These are phyloP conservation scores for Microhierax caerulescens DNA, from an alignment of 2,797 vertebrate species.

Conservation along the genomic window DNA sequence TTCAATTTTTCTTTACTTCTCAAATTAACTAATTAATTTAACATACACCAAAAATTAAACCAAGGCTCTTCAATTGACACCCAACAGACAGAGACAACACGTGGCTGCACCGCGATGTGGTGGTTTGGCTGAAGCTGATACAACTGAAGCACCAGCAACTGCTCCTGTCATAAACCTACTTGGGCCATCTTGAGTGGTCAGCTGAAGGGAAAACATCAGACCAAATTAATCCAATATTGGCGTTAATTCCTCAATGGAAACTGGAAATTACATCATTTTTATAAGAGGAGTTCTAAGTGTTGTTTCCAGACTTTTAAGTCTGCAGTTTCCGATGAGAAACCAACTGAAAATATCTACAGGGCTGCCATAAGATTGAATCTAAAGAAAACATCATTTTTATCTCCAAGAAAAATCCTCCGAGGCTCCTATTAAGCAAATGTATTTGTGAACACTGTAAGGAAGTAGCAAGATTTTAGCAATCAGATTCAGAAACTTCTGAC, in stretches of 20 bases:
- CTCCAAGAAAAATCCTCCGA: not conserved
- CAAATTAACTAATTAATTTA: not conserved
- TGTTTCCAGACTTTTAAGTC: not conserved
- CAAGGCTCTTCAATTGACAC: not conserved
- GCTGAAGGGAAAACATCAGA: not conserved
- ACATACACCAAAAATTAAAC: not conserved
- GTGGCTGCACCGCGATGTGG: rapidly evolving
- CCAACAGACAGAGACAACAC: not conserved
- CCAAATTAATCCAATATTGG: not conserved
- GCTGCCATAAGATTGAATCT: not conserved
- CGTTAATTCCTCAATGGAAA: not conserved
- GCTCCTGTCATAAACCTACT: not conserved
- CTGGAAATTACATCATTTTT: not conserved
- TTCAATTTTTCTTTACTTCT: not conserved
- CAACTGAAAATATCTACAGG: not conserved
- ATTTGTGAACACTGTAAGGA: not conserved
- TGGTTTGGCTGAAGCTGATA: not conserved
- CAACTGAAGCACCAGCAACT: not conserved
- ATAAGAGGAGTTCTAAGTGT: not conserved
- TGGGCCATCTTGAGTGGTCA: not conserved
- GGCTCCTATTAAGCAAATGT: not conserved
- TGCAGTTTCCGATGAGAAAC: not conserved
- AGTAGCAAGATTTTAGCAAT: not conserved
- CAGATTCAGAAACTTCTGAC: not conserved
- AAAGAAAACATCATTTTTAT: constrained; percentile 35